Evolutionary conservation across 2,797 vertebrate genomes (phyloP).

Genomic region (Furcifer pardalis): DNA sequence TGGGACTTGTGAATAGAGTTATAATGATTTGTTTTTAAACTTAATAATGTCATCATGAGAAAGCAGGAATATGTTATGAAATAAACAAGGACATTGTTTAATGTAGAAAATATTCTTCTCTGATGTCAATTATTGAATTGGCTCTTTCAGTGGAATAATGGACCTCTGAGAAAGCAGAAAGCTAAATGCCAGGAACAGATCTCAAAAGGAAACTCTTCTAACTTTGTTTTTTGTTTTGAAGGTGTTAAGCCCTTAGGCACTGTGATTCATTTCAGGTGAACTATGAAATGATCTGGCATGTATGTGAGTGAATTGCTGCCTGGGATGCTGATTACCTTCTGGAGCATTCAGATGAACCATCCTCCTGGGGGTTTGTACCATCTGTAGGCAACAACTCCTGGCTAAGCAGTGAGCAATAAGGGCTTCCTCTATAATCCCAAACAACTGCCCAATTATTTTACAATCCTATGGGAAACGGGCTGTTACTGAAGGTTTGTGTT

Average conservation of each 20-base stretch:
- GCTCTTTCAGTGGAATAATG: not conserved
- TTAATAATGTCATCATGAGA: not conserved
- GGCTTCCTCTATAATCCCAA: not conserved
- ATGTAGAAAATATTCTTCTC: not conserved
- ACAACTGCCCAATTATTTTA: slow-evolving; percentile 10
- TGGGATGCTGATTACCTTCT: slow-evolving; percentile 17
- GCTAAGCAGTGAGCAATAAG: not conserved
- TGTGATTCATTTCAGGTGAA: slow-evolving; percentile 35
- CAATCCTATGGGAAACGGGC: slow-evolving; percentile 1
- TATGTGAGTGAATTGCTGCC: slow-evolving; percentile 22
- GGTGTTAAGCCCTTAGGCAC: slow-evolving; percentile 6
- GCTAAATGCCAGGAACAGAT: not conserved
- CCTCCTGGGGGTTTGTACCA: slow-evolving; percentile 22
- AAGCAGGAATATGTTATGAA: not conserved
- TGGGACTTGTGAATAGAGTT: not conserved
- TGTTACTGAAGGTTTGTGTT: not conserved
- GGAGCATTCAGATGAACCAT: slow-evolving; percentile 18
- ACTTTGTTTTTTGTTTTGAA: not conserved
- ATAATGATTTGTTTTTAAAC: too few species aligned
- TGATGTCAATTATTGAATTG: not conserved
- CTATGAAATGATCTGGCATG: slow-evolving; percentile 30
- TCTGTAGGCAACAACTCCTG: slow-evolving; percentile 15
- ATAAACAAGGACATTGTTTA: not conserved
- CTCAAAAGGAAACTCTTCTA: not conserved
- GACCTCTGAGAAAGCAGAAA: not conserved